Conservation (phyloP, 2,113 vertebrate genomes). For the Calidris pygmaea region DNA sequence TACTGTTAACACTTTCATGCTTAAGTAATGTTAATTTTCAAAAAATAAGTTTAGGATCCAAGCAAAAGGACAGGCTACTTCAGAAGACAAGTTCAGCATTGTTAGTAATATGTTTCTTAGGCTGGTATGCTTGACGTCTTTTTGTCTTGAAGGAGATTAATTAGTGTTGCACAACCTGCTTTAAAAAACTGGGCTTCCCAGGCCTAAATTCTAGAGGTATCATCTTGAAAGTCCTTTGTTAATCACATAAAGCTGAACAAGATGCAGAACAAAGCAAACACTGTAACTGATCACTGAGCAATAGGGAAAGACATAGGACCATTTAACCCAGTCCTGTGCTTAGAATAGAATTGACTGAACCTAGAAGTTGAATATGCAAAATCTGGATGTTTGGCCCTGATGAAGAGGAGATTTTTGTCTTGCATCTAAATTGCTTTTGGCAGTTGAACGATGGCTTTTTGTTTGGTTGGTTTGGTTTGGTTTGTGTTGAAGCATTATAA, state of each 20-base stretch:
- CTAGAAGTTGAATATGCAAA: not conserved
- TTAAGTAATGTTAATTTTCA: not conserved
- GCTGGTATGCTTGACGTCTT: not conserved
- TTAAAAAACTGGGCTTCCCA: not conserved
- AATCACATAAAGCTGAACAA: not conserved
- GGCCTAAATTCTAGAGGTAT: not conserved
- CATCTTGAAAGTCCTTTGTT: not conserved
- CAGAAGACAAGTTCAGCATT: not conserved
- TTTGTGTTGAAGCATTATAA: not conserved
- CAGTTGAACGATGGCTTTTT: not conserved
- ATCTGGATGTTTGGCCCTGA: not conserved
- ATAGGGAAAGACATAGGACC: not conserved
- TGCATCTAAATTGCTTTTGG: not conserved
- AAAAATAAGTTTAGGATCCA: not conserved
- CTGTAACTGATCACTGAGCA: not conserved
- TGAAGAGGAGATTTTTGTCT: not conserved
- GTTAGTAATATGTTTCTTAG: not conserved
- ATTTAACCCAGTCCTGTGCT: not conserved
- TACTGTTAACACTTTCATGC: not conserved
- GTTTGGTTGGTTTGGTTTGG: not conserved
- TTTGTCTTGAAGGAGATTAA: not conserved
- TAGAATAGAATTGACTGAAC: not conserved
- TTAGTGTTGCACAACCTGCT: not conserved
- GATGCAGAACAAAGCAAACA: not conserved
- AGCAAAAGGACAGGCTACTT: not conserved